Percentiles rank a stretch among this genome's conserved stretches.
Conservation (phyloP, 2,797 vertebrate species). For the Corythornis leucogaster region DNA sequence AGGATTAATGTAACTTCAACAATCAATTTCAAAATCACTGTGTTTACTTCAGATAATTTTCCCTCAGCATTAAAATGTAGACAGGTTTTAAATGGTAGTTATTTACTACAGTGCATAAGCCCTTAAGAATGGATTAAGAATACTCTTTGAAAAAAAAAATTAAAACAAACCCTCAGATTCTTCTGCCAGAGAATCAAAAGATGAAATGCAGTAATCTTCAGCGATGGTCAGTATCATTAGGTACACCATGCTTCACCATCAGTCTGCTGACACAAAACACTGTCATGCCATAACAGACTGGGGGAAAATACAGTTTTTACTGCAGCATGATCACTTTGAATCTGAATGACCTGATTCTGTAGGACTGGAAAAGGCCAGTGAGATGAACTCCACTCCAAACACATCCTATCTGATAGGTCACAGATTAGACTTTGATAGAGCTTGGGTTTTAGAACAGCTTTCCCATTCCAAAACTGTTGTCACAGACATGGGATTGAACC, state of each 20-base stretch:
- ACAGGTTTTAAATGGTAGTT: not conserved
- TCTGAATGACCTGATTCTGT: not conserved
- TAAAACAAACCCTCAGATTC: not conserved
- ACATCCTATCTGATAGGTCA: not conserved
- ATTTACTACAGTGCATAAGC: not conserved
- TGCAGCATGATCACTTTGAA: not conserved
- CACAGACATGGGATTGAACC: not conserved
- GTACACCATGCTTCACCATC: rapidly evolving
- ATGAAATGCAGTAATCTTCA: not conserved
- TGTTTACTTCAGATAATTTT: not conserved
- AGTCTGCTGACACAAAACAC: not conserved
- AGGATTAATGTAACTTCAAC: slow-evolving; percentile 5
- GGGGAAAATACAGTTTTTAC: not conserved
- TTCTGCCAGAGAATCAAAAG: not conserved
- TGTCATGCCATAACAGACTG: not conserved
- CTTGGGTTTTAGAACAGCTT: slow-evolving; percentile 2
- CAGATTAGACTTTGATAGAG: not conserved
- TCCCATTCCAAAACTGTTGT: not conserved
- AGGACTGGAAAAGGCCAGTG: not conserved
- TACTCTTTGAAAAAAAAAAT: not conserved
- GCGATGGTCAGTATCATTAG: not conserved
- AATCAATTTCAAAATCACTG: slow-evolving; percentile 36
- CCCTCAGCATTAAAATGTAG: not conserved
- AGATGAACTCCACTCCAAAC: not conserved
- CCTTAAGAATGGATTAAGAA: not conserved